phyloP scores from a whole-genome alignment of 2,888 invertebrate species.

The Cheilosia urbana region DNA sequence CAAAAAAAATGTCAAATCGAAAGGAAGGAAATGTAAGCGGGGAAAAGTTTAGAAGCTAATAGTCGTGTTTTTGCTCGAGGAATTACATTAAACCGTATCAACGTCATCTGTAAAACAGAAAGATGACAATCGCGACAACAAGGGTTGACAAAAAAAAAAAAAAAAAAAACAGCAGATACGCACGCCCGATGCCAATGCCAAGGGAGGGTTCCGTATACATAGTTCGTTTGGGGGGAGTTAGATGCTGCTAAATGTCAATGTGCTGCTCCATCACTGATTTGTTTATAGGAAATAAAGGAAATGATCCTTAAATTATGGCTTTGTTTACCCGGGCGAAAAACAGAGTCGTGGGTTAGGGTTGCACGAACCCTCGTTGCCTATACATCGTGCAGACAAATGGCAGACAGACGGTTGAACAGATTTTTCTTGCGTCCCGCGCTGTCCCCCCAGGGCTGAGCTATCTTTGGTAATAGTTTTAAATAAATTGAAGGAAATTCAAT shows the following conservation, averaged over 20 bases:
- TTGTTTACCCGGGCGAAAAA: constrained; percentile 76
- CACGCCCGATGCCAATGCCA: neutral
- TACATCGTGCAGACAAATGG: constrained; percentile 59
- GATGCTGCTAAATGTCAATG: constrained; percentile 50
- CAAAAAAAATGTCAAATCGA: neutral
- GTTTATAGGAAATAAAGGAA: constrained; percentile 77
- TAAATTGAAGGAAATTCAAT: constrained; percentile 62
- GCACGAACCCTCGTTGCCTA: neutral
- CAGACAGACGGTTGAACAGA: constrained; percentile 68
- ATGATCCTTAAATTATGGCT: constrained; percentile 78
- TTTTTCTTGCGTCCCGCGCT: constrained; percentile 5
- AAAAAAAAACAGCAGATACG: constrained; percentile 30
- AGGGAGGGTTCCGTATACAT: neutral
- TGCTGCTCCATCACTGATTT: constrained; percentile 69
- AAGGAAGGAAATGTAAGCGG: too few relatives aligned
- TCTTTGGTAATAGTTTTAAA: constrained; percentile 60
- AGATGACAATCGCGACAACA: constrained; percentile 75
- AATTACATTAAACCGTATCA: constrained; percentile 73
- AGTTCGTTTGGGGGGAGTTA: constrained; percentile 8
- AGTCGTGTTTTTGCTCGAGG: constrained; percentile 64
- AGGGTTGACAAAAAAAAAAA: constrained; percentile 50
- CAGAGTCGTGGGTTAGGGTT: constrained; percentile 25
- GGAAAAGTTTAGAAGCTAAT: constrained; percentile 61
- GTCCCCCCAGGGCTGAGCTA: neutral
- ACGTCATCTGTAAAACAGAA: constrained; percentile 64